Percentiles rank a stretch among this genome's conserved stretches.
Evolutionary conservation across 53 echinoderm and acorn worm species (phyloP).

Genomic region (Luidia sarsii): DNA sequence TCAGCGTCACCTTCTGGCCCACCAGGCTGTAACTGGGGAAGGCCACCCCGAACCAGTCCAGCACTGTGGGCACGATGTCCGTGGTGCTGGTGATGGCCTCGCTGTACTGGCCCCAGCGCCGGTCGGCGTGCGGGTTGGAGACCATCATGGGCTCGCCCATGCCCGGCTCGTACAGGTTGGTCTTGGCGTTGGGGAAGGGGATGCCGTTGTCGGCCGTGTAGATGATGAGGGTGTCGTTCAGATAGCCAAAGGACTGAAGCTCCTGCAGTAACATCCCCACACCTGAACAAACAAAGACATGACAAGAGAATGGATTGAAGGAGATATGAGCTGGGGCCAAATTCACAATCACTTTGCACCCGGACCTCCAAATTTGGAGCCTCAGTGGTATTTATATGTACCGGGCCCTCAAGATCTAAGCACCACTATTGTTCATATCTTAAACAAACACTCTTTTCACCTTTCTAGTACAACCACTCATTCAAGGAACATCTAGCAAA

Average conservation of each 20-base stretch:
- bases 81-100: slow-evolving; percentile 84
- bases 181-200: slow-evolving; percentile 97
- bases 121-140: slow-evolving; percentile 70
- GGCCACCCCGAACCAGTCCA: slow-evolving; percentile 85
- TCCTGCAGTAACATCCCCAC: slow-evolving; percentile 88
- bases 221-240: slow-evolving; percentile 87
- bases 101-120: slow-evolving; percentile 90
- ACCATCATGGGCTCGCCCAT: slow-evolving; percentile 97
- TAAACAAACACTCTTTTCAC: too few relatives aligned
- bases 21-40: slow-evolving; percentile 63
- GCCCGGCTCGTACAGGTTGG: slow-evolving; percentile 90
- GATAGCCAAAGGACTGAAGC: slow-evolving; percentile 75
- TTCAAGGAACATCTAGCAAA: too few relatives aligned
- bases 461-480: too few relatives aligned
- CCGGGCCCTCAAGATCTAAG: too few relatives aligned
- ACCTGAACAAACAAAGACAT: slow-evolving; percentile 58
- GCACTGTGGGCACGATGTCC: slow-evolving; percentile 87
- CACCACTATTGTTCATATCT: too few relatives aligned
- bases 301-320: not conserved
- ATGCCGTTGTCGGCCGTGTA: slow-evolving; percentile 96
- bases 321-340: not conserved
- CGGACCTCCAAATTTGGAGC: too few relatives aligned
- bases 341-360: too few relatives aligned
- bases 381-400: too few relatives aligned
- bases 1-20: slow-evolving; percentile 39